Evolutionary conservation across 2,797 vertebrate species (phyloP), one percentile per base, ranked within the genome.

Genomic region (Acrossocheilus fasciatus): DNA sequence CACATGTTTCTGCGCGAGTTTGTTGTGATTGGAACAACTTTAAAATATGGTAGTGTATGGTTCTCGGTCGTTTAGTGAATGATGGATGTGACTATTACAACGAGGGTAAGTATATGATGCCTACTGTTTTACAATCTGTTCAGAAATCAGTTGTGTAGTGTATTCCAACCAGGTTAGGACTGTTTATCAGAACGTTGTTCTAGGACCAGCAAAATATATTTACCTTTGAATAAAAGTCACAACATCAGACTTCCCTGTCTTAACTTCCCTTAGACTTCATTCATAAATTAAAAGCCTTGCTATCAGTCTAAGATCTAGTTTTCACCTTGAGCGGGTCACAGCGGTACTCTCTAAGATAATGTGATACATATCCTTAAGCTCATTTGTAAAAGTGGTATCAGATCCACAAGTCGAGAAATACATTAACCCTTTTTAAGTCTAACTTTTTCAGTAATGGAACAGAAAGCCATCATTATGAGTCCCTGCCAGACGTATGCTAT

Each of bases 361-460:
- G 5, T 36, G 12, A 34, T 59, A 34, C 4, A 9, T 76, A 64
- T 34, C n/a, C 23, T 43, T 66, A 54, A 70, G 50, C n/a, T 23
- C 18, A 57, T 68, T 76, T 77, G 18, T 50, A 52, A 20, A 68
- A 64, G 41, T 36, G 26, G 57, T 18, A 54, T 77, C 11, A 73
- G 4, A 74, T 79, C 45, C 69, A 47, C 34, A 36, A 17, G 54
- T 66, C 70, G 11, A 75, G 26, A 57, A 74, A 69, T 36, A 34
- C 59, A 75, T 82, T 20, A 82, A 78, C 62, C 62, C 89, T 69
- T 59, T 57, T 41, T 79, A 66, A 81, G 47, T 75, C 59, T 10
- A 70, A 50, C 43, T 80, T 77, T 79, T 68, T 15, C 39, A 73
- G 80, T 74, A 85, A 83, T 81, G 62, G 80, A 90, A 73, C 30